A percentile compares a stretch with the other conserved stretches of the same genome.
These are phyloP conservation scores for Hyaena hyaena DNA, from an alignment of 2,113 vertebrate species.

Conservation along the genomic window DNA sequence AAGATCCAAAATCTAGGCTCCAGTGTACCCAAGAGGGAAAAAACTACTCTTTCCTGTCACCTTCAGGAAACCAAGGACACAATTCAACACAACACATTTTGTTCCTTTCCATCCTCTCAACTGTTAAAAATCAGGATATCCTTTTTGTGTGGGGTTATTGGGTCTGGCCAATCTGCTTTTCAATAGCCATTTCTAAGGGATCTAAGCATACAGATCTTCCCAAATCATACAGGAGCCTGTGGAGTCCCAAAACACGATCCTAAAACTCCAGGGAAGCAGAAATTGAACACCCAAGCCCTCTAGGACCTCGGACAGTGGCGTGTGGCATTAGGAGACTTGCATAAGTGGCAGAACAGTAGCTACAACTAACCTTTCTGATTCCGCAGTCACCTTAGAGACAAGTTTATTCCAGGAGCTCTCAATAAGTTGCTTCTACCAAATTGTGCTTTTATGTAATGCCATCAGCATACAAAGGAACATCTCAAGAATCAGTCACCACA, in stretches of 20 bases:
- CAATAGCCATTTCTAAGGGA: neutral
- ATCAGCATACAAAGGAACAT: neutral
- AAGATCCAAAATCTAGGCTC: constrained; percentile 1
- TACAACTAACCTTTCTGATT: neutral
- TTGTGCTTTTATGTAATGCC: neutral
- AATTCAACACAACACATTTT: neutral
- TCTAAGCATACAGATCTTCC: neutral
- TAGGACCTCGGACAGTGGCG: neutral
- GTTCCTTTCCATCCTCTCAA: neutral
- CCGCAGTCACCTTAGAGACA: neutral
- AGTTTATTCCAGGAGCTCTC: neutral
- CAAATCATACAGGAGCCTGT: neutral
- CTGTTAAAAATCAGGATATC: neutral
- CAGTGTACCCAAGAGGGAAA: neutral
- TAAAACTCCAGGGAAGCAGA: constrained; percentile 15
- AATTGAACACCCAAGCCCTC: neutral
- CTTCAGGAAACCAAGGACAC: neutral
- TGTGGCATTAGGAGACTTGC: neutral
- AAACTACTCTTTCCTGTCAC: neutral
- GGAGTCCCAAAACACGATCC: neutral
- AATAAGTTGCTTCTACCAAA: neutral
- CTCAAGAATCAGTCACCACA: neutral
- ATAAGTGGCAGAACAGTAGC: neutral
- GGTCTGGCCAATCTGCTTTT: neutral
- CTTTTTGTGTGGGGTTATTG: neutral